Percentiles rank a stretch among this genome's conserved stretches.
Conservation (phyloP, 2,888 invertebrate species). For the Eumerus sabulonum region DNA sequence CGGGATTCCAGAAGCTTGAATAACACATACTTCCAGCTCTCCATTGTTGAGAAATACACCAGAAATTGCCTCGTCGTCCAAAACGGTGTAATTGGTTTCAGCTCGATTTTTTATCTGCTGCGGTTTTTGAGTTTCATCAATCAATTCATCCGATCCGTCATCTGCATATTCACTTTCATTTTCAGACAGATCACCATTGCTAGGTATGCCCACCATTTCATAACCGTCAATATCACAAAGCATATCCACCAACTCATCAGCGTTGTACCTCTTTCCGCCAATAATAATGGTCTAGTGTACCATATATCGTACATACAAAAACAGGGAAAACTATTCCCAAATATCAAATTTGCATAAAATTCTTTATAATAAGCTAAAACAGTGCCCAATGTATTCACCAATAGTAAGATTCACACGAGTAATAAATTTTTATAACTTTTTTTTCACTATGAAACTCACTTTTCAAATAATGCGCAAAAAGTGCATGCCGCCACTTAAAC, state of each 20-base stretch:
- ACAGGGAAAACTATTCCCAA: neutral
- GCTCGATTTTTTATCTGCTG: slow-evolving; percentile 25
- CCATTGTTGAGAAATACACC: slow-evolving; percentile 19
- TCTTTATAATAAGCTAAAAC: neutral
- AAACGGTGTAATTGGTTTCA: slow-evolving; percentile 30
- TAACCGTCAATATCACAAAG: slow-evolving; percentile 33
- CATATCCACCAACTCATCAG: slow-evolving; percentile 43
- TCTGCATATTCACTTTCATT: slow-evolving; percentile 36
- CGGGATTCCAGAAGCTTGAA: slow-evolving; percentile 35
- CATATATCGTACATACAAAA: slow-evolving; percentile 4
- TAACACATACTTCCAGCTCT: slow-evolving; percentile 19
- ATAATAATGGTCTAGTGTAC: slow-evolving; percentile 29
- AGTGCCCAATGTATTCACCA: neutral
- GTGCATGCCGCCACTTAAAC: neutral
- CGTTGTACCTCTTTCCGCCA: slow-evolving; percentile 47
- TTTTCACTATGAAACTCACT: too few species aligned
- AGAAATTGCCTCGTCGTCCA: slow-evolving; percentile 23
- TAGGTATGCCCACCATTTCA: slow-evolving; percentile 46
- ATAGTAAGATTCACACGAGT: neutral
- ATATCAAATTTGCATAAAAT: slow-evolving; percentile 3
- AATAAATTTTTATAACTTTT: neutral
- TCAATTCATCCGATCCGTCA: slow-evolving; percentile 30
- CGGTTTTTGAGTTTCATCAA: slow-evolving; percentile 34
- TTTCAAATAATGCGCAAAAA: neutral
- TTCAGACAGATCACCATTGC: slow-evolving; percentile 45